Base-by-base conservation (phyloP, 2,797 vertebrate genomes). In the Anguilla obscura region DNA sequence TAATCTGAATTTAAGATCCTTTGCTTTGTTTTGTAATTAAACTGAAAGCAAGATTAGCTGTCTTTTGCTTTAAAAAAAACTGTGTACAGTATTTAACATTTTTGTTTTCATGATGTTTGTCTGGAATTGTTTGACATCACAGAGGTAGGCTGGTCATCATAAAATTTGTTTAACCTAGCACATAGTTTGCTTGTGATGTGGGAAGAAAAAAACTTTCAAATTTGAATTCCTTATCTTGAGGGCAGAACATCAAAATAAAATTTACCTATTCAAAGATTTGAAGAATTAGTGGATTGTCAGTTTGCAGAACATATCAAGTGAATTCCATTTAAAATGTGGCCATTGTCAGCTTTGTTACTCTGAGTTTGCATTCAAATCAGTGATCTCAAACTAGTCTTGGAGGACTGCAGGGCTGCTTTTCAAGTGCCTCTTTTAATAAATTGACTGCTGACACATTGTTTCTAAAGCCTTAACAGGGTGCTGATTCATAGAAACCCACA, bases 1-100 rank as follows among this genome's bases (percentile, higher is more conserved):
- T 95, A 93, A 92, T 92, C 95, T 95, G 94, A 93, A 85, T 89
- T 4, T 90, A 92, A 89, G 76, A 85, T 58, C 86, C 82, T 89
- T 86, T 45, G 4, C 93, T 94, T 92, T 86, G 30, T 58, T 58
- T 52, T 50, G 24, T 63, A 30, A 84, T 85, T 33, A 50, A 50
- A 82, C 21, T 5, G 45, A 82, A 82, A 82, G 33, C 40, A 82
- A 82, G 40, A 82, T 8, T 36, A 79, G 50, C 79, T 82, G 79
- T 45, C 45, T 82, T 82, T 76, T 14, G 9, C 21, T 50, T 50
- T 50, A 18, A 10, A 82, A 45, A 8, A 48, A 50, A 50, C 27
- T 21, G 9, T 82, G 79, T 82, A 50, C 79, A 82, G 79, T 50
- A 82, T 82, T 82, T 82, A 50, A 50, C 4, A 2, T 45, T 82